Base-by-base conservation (phyloP, 1,140 invertebrate genomes). In the Lepeophtheirus salmonis region DNA sequence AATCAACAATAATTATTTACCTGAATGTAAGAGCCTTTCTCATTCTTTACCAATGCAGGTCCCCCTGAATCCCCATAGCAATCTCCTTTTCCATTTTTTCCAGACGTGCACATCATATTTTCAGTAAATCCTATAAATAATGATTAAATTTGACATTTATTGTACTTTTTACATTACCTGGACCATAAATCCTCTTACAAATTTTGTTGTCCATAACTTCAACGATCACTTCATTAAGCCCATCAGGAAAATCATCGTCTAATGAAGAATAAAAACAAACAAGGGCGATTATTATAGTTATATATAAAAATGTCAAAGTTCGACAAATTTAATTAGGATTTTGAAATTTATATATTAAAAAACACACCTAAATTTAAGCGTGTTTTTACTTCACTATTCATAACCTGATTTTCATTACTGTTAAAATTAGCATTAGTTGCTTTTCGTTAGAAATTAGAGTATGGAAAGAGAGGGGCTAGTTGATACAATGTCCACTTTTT, bases 21-120 rank as follows among this genome's bases (percentile, higher is more conserved):
- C 50, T 64, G 63, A 0, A 65, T 24, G 51, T 52, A 64, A 0
- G 61, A 13, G 3, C 63, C 63, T 48, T 64, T 56, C 14, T 17
- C 22, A 53, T 58, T 57, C 20, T 49, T 13, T 0, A 65, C 26
- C 24, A 64, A 56, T n/a, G 50, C 56, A 10, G 62, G 63, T 1
- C 57, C 64, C 3, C 64, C 64, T 26, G 64, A 63, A 41, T 64
- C 63, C 21, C 64, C 64, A 53, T 64, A 61, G 56, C 64, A 65
- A 0, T 63, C 57, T 16, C 64, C 64, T 10, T 50, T 52, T 10
- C 63, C 63, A 1, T 62, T 62, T 2, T 54, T 62, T 1, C 64
- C 64, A 18, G 64, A 64, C 2, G 64, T 64, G 23, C 64, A 65
- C 62, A 65, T 63, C 64, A 64, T 65, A 2, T 17, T 63, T 13